Base-by-base conservation (phyloP, 2,888 invertebrate genomes). In the Synergus gifuensis region DNA sequence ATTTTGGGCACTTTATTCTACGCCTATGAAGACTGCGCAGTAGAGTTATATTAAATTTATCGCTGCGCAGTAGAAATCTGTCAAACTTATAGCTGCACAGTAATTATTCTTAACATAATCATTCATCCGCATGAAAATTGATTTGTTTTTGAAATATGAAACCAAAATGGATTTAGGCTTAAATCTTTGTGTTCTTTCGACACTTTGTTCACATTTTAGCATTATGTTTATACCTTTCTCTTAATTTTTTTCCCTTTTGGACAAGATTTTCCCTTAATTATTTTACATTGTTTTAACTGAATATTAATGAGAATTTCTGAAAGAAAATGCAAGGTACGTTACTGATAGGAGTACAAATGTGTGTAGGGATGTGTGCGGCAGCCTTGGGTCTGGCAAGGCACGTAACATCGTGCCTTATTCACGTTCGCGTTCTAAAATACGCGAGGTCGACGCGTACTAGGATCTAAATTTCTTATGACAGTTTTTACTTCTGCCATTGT, bases 381-480 rank as follows among this genome's bases (percentile, higher is more conserved):
- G 67, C 67, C 67, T 67, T 67, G 67, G 42, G 67, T 46, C 67
- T 67, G 46, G 44, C 46, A 42, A 67, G 67, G 67, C 67, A 67
- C 44, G 44, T 67, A 67, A 67, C 67, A 49, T 49, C 49, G 49
- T 49, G 49, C 49, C 49, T 49, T 49, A 49, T 49, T 67, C 67
- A 67, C 67, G 67, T 22, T 67, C 46, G 46, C 67, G 46, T 67
- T 67, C 67, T 67, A 67, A 67, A 67, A 67, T 67, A 67, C 67
- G 67, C 67, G 67, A 67, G 67, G 67, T 46, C 67, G 44, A 67
- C 67, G 46, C 28, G 22, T 46, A 67, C 67, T 67, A 67, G 46
- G 46, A 67, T 67, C 67, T 67, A 67, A 67, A 67, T 67, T 67
- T 67, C 67, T 67, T 67, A 46, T 67, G 67, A 46, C 67, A 67